Evolutionary conservation across 2,113 vertebrate species (phyloP).

Genomic region (Cheilinus undulatus): DNA sequence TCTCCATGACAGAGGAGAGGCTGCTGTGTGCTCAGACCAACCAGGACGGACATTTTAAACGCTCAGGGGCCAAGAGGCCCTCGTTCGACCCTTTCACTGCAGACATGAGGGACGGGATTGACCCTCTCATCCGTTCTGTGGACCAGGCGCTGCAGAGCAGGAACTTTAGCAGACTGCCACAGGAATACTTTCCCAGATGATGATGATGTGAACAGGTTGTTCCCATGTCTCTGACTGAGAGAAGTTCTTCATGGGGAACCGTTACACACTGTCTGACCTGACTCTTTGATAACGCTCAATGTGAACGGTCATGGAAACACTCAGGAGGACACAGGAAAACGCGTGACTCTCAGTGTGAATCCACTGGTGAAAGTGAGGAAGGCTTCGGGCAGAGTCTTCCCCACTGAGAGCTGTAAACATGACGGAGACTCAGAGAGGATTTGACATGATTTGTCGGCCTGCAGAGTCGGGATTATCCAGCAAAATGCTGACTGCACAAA

Average conservation of each 20-base stretch:
- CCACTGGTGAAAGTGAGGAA: slow-evolving; percentile 8
- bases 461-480: slow-evolving; percentile 41
- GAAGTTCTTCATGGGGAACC: slow-evolving; percentile 21
- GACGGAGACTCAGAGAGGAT: slow-evolving; percentile 47
- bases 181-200: slow-evolving; percentile 94
- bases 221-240: slow-evolving; percentile 13
- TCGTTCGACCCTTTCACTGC: slow-evolving; percentile 91
- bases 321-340: slow-evolving; percentile 30
- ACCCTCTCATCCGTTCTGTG: slow-evolving; percentile 87
- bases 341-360: slow-evolving; percentile 26
- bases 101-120: slow-evolving; percentile 89
- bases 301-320: slow-evolving; percentile 12
- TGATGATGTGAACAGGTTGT: slow-evolving; percentile 45
- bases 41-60: slow-evolving; percentile 96
- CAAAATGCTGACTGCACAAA: slow-evolving; percentile 23
- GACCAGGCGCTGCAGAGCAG: slow-evolving; percentile 87
- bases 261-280: slow-evolving; percentile 10
- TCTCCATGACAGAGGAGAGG: slow-evolving; percentile 85
- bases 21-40: slow-evolving; percentile 94
- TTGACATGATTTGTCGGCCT: slow-evolving; percentile 41
- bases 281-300: slow-evolving; percentile 25
- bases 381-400: slow-evolving; percentile 10
- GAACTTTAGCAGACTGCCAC: slow-evolving; percentile 90
- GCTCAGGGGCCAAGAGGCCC: slow-evolving; percentile 86
- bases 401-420: slow-evolving; percentile 34